phyloP scores from a whole-genome alignment of 2,113 vertebrate genomes.

The Rhinogobius similis region DNA sequence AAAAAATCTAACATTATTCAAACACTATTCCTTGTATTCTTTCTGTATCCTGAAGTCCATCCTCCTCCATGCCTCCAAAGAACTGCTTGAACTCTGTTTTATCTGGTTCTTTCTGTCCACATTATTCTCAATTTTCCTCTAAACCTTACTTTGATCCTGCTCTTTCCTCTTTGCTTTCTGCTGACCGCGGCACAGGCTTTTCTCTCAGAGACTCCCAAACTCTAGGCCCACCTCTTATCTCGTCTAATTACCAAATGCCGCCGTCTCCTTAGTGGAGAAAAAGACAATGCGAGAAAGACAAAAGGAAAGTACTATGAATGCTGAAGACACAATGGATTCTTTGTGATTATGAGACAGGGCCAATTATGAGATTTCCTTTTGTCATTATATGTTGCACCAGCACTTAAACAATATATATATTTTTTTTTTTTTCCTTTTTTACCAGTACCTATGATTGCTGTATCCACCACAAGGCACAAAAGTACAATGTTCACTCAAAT shows the following conservation, averaged over 20 bases:
- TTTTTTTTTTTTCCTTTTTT: no score
- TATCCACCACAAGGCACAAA: no score
- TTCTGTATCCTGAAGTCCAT: neutral
- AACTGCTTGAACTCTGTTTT: neutral
- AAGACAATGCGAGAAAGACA: conserved; percentile 25
- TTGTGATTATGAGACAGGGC: neutral
- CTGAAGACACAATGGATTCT: neutral
- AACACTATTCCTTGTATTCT: neutral
- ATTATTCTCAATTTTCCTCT: conserved; percentile 14
- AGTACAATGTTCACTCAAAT: no score
- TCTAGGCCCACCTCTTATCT: conserved; percentile 50
- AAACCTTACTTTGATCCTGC: conserved; percentile 28
- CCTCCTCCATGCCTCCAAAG: neutral
- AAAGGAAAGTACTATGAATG: conserved; percentile 12
- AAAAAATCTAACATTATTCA: neutral
- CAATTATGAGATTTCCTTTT: neutral
- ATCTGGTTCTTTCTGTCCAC: conserved; percentile 14
- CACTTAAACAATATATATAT: no score
- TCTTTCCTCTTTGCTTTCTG: conserved; percentile 16
- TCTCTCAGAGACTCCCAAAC: conserved; percentile 29
- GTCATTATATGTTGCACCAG: neutral
- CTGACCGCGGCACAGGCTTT: conserved; percentile 60
- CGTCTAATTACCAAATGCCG: conserved; percentile 43
- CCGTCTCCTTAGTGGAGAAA: conserved; percentile 9
- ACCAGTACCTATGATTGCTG: no score